Conservation (phyloP, 2,888 invertebrate genomes). For the Euplexia lucipara region DNA sequence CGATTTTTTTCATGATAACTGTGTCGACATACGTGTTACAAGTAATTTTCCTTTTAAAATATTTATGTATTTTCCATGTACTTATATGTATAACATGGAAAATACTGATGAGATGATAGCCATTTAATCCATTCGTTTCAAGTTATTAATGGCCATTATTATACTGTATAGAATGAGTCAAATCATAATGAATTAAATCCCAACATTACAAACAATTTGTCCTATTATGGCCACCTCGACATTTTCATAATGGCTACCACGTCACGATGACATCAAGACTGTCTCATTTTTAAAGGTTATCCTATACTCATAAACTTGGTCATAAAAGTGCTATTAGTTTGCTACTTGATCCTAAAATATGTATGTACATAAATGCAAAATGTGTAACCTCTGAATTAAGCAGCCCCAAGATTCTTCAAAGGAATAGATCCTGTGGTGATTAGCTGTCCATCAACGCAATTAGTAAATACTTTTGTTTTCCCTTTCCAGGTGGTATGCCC, state of each 20-base stretch:
- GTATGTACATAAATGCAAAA: too few species aligned
- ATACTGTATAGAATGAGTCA: constrained; percentile 6
- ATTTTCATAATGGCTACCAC: constrained; percentile 22
- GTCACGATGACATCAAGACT: constrained; percentile 43
- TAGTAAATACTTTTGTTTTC: constrained; percentile 4
- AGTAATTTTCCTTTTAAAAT: not conserved
- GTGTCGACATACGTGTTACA: too few species aligned
- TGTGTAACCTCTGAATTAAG: not conserved
- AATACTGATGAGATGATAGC: too few species aligned
- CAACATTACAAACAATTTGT: constrained; percentile 14
- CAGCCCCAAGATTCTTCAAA: not conserved
- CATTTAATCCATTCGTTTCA: too few species aligned
- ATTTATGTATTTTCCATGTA: constrained; percentile 2
- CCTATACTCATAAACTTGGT: not conserved
- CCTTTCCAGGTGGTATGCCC: constrained; percentile 92
- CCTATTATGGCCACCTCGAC: constrained; percentile 17
- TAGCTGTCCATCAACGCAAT: not conserved
- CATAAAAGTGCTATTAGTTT: not conserved
- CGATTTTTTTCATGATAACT: too few species aligned
- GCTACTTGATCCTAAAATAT: too few species aligned
- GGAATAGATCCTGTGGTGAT: not conserved
- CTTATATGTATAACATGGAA: too few species aligned
- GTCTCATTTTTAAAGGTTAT: constrained; percentile 17
- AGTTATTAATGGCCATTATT: constrained; percentile 9
- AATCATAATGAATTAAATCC: constrained; percentile 13